Base-by-base conservation (phyloP, 2,113 vertebrate genomes). In the Dunckerocampus dactyliophorus region DNA sequence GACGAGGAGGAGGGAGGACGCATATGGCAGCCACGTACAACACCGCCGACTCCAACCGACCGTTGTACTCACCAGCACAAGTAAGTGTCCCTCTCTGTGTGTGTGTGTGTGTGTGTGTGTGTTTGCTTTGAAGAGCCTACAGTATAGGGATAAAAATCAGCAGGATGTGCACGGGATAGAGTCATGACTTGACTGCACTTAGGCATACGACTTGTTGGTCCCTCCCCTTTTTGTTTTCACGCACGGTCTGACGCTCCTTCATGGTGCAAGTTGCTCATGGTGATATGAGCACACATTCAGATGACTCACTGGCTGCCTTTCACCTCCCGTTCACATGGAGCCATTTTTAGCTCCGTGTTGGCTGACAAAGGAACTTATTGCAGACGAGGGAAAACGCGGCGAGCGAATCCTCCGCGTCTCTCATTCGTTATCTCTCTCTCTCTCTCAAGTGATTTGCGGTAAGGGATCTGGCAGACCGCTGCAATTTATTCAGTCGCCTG, bases 21-120 rank as follows among this genome's bases (percentile, higher is more conserved):
- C 72, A 62, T 2, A 19, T 67, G 3, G 66, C 75, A 8, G 72
- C 74, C 20, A 55, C 66, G 3, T 85, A 77, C 42, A 74, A 72
- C 59, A 61, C 67, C 31, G 59, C 64, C 8, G 72, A 83, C 60
- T 92, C 88, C 75, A 90, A 59, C 69, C 75, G 55, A 62, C 76
- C 87, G 54, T 86, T 92, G 75, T 95, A 94, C 86, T 97, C 94
- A 51, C 94, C 95, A 59, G 93, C 93, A 71, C 96, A 99, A 94
- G 96, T 99, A 77, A 81, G 85, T 79, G 21, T 74, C 56, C 49
- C 3, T 48, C 19, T 7, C 4, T 34, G 7, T 54, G 64, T 59
- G 45, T 63, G 57, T 24, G 57, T 28, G 46, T 37, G 46, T 20
- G 9, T 51, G 54, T 17, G 45, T 58, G 65, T 24, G 21, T 63